Conservation (phyloP, 2,113 vertebrate genomes). For the Poicephalus meyeri region DNA sequence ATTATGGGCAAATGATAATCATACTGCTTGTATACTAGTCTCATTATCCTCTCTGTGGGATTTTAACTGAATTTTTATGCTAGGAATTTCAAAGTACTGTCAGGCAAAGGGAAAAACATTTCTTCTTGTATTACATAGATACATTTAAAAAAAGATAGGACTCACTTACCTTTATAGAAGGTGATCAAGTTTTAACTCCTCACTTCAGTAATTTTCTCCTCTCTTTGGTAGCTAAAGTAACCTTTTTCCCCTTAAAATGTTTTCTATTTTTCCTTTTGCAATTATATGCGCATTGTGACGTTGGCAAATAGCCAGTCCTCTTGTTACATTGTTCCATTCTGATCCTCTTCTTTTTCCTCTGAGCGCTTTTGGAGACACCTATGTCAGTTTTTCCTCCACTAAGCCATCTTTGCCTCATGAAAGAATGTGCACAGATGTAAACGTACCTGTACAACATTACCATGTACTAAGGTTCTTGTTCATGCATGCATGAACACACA, state of each 20-base stretch:
- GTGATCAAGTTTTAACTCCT: neutral
- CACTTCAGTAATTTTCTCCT: neutral
- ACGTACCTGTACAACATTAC: neutral
- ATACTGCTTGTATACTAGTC: neutral
- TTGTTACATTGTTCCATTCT: neutral
- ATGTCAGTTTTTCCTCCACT: neutral
- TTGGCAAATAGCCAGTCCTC: neutral
- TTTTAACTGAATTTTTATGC: neutral
- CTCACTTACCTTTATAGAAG: neutral
- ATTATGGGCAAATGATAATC: neutral
- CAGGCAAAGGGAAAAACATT: neutral
- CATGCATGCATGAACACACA: neutral
- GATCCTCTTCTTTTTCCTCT: neutral
- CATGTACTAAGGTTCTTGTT: neutral
- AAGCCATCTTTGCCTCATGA: neutral
- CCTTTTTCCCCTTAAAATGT: neutral
- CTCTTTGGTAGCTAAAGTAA: neutral
- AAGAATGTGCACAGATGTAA: neutral
- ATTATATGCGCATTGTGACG: neutral
- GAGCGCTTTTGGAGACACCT: neutral
- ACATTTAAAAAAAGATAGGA: neutral
- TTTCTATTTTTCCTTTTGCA: neutral
- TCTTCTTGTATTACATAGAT: neutral
- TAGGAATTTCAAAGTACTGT: neutral
- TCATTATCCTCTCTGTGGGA: neutral